phyloP scores from a whole-genome alignment of 2,888 invertebrate species.

The Hydroisotoma schaefferi region DNA sequence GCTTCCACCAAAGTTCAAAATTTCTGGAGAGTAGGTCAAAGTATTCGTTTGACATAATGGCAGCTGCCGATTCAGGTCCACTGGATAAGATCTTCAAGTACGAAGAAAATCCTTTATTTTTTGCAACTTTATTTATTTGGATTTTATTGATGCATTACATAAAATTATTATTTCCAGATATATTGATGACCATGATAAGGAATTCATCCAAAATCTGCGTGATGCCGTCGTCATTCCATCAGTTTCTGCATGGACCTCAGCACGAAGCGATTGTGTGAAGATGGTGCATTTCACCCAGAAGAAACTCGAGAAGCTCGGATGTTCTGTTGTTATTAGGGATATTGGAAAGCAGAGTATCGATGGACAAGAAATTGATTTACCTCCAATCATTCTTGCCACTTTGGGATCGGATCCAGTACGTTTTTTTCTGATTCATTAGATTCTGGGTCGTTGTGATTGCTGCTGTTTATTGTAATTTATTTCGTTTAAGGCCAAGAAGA shows the following conservation, averaged over 20 bases:
- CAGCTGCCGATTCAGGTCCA: not conserved
- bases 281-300: conserved; percentile 82
- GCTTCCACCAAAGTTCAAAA: too few relatives aligned
- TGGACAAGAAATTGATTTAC: conserved; percentile 70
- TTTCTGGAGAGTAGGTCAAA: too few relatives aligned
- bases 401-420: conserved; percentile 78
- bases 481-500: conserved; percentile 86
- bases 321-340: conserved; percentile 67
- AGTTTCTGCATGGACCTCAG: conserved; percentile 86
- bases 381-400: conserved; percentile 76
- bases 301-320: conserved; percentile 67
- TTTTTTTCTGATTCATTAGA: too few relatives aligned
- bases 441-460: too few relatives aligned
- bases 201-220: conserved; percentile 72
- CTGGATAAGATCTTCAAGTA: too few relatives aligned
- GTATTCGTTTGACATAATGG: too few relatives aligned
- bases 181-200: conserved; percentile 71
- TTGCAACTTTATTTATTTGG: not conserved
- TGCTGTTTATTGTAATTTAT: too few relatives aligned
- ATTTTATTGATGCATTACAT: not conserved
- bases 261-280: conserved; percentile 70
- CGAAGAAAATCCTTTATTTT: too few relatives aligned
- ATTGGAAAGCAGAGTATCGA: conserved; percentile 64
- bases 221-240: conserved; percentile 91
- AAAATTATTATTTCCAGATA: conserved; percentile 56